phyloP scores from a whole-genome alignment of 2,888 invertebrate species.

The Helleia helle region DNA sequence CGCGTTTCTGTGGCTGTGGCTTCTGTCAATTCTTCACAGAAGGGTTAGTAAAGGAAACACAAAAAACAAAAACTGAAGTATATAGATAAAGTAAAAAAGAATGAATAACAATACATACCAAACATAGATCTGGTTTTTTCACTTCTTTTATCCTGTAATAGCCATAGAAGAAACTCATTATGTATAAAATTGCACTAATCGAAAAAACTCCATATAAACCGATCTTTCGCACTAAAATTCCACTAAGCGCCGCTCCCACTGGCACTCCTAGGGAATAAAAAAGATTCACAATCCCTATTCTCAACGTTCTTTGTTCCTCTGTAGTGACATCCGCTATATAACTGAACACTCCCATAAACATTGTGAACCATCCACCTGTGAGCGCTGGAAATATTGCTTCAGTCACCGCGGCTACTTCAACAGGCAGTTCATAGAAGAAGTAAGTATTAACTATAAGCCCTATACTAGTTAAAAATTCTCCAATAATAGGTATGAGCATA shows the following conservation, averaged over 20 bases:
- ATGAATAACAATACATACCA: slow-evolving; percentile 51
- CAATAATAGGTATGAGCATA: slow-evolving; percentile 86
- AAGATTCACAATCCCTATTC: slow-evolving; percentile 91
- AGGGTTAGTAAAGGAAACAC: too few relatives aligned
- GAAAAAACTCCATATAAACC: slow-evolving; percentile 89
- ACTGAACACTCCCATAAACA: slow-evolving; percentile 93
- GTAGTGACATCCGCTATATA: slow-evolving; percentile 91
- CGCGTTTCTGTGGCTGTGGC: too few relatives aligned
- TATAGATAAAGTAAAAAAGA: not conserved
- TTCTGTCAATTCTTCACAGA: too few relatives aligned
- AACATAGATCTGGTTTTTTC: slow-evolving; percentile 44
- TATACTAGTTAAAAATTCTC: slow-evolving; percentile 85
- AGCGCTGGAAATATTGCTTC: slow-evolving; percentile 88
- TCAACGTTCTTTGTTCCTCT: slow-evolving; percentile 85
- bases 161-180: slow-evolving; percentile 84
- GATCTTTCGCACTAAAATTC: slow-evolving; percentile 81
- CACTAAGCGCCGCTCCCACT: slow-evolving; percentile 91
- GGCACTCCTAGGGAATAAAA: slow-evolving; percentile 92
- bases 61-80: too few relatives aligned
- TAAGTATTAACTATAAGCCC: slow-evolving; percentile 86
- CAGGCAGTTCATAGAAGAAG: slow-evolving; percentile 84
- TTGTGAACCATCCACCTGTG: slow-evolving; percentile 90
- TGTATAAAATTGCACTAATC: slow-evolving; percentile 82
- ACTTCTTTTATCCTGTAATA: slow-evolving; percentile 81
- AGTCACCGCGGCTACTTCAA: slow-evolving; percentile 85